Evolutionary conservation across 2,113 vertebrate species (phyloP).

Genomic region (Pterocles gutturalis): DNA sequence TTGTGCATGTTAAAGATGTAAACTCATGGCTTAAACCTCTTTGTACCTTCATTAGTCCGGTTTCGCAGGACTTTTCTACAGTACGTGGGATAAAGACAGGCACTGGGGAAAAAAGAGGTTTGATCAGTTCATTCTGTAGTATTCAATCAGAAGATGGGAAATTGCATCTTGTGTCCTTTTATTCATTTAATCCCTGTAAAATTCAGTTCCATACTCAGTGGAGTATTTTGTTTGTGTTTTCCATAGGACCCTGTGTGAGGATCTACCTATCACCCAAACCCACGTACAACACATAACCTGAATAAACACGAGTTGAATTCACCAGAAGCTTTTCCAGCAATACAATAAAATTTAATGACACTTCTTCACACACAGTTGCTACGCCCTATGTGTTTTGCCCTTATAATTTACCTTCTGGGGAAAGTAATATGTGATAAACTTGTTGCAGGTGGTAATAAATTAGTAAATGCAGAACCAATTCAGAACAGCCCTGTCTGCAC

Average conservation of each 20-base stretch:
- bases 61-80: neutral
- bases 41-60: neutral
- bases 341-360: conserved; percentile 6
- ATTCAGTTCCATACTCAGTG: neutral
- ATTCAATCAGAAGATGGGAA: neutral
- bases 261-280: conserved; percentile 15
- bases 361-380: conserved; percentile 4
- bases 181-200: neutral
- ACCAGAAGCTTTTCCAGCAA: neutral
- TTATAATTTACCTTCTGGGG: conserved; percentile 36
- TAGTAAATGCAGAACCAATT: conserved; percentile 25
- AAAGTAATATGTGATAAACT: conserved; percentile 41
- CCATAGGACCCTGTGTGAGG: neutral
- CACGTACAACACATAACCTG: neutral
- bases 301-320: neutral
- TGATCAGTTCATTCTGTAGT: neutral
- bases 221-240: conserved; percentile 15
- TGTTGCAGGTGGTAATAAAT: conserved; percentile 59
- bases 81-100: neutral
- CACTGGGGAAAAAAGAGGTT: neutral
- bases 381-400: neutral
- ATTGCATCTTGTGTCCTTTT: neutral
- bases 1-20: neutral
- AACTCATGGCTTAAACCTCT: neutral
- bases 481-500: neutral